phyloP scores from a whole-genome alignment of 2,888 invertebrate species.

The Chymomyza fuscimana region DNA sequence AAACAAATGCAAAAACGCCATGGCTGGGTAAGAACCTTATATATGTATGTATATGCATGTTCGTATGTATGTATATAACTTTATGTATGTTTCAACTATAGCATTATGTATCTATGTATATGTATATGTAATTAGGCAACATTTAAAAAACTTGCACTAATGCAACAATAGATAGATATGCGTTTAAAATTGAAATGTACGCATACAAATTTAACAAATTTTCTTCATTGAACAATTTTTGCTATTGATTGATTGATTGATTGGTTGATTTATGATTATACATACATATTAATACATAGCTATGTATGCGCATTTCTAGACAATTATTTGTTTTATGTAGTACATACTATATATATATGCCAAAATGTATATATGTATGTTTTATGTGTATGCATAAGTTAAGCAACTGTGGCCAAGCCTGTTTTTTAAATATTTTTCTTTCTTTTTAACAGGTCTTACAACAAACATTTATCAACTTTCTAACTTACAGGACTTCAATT shows the following conservation, averaged over 20 bases:
- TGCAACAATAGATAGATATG: not conserved
- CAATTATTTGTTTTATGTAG: too few species aligned
- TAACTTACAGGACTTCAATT: not conserved
- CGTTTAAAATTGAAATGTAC: not conserved
- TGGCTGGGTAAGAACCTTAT: not conserved
- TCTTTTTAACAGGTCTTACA: not conserved
- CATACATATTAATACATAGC: conserved; percentile 14
- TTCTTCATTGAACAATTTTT: not conserved
- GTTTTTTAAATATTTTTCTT: too few species aligned
- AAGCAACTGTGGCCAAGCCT: conserved; percentile 29
- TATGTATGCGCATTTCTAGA: too few species aligned
- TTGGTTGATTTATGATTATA: conserved; percentile 1
- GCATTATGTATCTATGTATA: not conserved
- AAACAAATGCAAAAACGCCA: not conserved
- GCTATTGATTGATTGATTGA: not conserved
- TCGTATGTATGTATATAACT: not conserved
- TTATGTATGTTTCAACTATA: not conserved
- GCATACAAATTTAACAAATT: not conserved
- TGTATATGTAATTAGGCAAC: conserved; percentile 3
- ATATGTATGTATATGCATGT: not conserved
- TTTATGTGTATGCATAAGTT: not conserved
- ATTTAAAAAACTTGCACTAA: not conserved
- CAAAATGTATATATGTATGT: too few species aligned
- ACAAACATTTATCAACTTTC: not conserved
- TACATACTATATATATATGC: too few species aligned